Conservation (phyloP, 2,797 vertebrate species). For the Hafferia zeledoni region DNA sequence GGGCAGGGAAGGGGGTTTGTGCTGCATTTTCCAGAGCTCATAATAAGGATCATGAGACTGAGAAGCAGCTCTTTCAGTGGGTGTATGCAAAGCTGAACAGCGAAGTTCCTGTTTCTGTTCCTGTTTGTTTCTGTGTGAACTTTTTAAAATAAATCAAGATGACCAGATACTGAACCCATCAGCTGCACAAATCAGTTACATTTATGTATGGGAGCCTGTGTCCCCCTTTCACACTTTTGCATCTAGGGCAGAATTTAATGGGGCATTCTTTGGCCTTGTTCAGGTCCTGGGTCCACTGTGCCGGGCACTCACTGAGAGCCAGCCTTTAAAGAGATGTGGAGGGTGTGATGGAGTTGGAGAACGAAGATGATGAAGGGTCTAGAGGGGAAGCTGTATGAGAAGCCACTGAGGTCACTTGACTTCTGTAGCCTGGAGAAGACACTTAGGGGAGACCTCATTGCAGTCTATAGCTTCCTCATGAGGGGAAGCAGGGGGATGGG, state of each 20-base stretch:
- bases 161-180: neutral
- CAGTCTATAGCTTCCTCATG: neutral
- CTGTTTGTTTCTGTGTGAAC: neutral
- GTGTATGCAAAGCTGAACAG: neutral
- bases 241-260: neutral
- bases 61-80: neutral
- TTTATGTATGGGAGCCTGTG: neutral
- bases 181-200: neutral
- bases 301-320: neutral
- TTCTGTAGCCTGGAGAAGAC: neutral
- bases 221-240: neutral
- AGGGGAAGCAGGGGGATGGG: neutral
- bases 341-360: fast-evolving
- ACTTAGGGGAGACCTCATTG: too few species aligned
- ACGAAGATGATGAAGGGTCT: neutral
- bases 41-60: neutral
- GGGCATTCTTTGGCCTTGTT: neutral
- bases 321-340: neutral
- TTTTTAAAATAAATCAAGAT: neutral
- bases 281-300: fast-evolving
- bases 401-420: neutral
- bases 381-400: neutral
- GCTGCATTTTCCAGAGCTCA: neutral
- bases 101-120: neutral
- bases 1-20: neutral